phyloP scores from a whole-genome alignment of 1,140 invertebrate genomes.

The Aphaenogaster floridana region DNA sequence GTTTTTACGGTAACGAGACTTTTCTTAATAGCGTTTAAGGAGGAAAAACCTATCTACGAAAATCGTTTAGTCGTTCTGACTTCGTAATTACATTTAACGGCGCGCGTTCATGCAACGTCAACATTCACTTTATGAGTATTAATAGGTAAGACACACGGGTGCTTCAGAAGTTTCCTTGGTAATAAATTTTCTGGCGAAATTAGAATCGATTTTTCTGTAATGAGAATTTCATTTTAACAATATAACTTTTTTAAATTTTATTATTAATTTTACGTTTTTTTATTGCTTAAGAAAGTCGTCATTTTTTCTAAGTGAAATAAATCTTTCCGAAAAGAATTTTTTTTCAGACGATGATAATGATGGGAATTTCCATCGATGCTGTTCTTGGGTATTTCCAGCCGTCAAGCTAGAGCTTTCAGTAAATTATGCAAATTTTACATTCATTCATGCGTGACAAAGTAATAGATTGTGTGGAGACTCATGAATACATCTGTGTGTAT shows the following conservation, averaged over 20 bases:
- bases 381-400: conserved; percentile 6
- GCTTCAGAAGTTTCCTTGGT: neutral
- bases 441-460: neutral
- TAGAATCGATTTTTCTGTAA: conserved; percentile 28
- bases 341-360: neutral
- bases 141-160: conserved; percentile 31
- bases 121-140: conserved; percentile 24
- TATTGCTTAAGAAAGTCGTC: neutral
- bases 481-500: neutral
- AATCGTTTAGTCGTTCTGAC: conserved; percentile 24
- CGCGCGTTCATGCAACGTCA: conserved; percentile 43
- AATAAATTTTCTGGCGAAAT: conserved; percentile 24
- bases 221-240: neutral
- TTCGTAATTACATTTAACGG: conserved; percentile 46
- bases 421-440: conserved; percentile 27
- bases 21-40: conserved; percentile 2
- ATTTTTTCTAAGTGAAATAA: neutral
- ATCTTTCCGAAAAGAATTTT: neutral
- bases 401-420: neutral
- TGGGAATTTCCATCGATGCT: conserved; percentile 23
- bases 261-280: conserved; percentile 6
- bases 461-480: neutral
- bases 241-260: neutral
- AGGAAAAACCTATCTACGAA: conserved; percentile 2
- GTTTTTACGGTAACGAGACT: conserved; percentile 43